Percentiles rank a stretch among this genome's conserved stretches.
phyloP scores from a whole-genome alignment of 35 echinoderm and acorn worm species.

The Amphiura filiformis region DNA sequence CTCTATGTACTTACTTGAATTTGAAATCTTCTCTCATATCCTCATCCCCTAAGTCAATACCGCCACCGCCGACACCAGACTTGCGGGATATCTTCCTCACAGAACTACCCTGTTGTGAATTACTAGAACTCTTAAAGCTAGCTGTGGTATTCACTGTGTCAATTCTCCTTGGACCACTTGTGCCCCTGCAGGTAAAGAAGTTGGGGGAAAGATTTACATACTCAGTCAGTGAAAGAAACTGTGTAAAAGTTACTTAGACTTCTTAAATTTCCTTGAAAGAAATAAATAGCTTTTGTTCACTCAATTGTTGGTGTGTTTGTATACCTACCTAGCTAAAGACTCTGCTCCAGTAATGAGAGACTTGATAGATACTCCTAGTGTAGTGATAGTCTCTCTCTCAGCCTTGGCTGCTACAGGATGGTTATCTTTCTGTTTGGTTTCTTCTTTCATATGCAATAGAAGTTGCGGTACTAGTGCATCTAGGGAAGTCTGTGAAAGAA shows the following conservation, averaged over 20 bases:
- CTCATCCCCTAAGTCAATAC: slow-evolving; percentile 77
- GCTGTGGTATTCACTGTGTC: slow-evolving; percentile 81
- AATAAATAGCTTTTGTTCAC: too few species aligned
- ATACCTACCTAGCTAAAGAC: slow-evolving; percentile 74
- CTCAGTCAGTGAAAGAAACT: too few species aligned
- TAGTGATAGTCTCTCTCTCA: slow-evolving; percentile 63
- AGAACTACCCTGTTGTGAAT: slow-evolving; percentile 70
- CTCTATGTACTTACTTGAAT: slow-evolving; percentile 76
- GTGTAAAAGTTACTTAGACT: too few species aligned
- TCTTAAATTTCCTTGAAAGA: too few species aligned
- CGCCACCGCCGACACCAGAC: slow-evolving; percentile 52
- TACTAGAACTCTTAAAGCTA: slow-evolving; percentile 95
- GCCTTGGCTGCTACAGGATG: slow-evolving; percentile 74
- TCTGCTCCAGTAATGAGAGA: slow-evolving; percentile 64
- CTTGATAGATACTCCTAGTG: slow-evolving; percentile 76
- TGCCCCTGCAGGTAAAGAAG: slow-evolving; percentile 58
- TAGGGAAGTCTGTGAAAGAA: too few species aligned
- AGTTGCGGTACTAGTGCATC: neutral
- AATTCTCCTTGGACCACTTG: slow-evolving; percentile 89
- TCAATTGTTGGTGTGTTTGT: too few species aligned
- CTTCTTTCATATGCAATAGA: slow-evolving; percentile 60
- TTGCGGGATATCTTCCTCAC: slow-evolving; percentile 78
- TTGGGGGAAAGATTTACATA: slow-evolving; percentile 1
- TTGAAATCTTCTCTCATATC: slow-evolving; percentile 95
- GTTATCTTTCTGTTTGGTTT: slow-evolving; percentile 67